Percentiles rank a stretch among this genome's conserved stretches.
phyloP scores from a whole-genome alignment of 2,113 vertebrate species.

The Leptobrachium leishanense region DNA sequence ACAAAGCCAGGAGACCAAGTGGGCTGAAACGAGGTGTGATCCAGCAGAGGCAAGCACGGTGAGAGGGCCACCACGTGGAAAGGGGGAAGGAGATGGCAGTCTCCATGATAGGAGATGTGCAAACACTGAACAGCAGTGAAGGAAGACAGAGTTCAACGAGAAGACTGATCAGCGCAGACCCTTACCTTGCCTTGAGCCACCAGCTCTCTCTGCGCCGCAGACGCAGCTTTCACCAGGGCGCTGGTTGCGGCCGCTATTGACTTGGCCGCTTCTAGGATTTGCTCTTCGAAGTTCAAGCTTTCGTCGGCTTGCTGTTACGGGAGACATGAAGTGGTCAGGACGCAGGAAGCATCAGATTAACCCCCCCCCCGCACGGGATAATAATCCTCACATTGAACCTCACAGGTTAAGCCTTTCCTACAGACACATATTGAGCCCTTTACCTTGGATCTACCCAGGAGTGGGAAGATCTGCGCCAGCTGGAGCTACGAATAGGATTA shows the following conservation, averaged over 20 bases:
- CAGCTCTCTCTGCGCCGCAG: constrained; percentile 91
- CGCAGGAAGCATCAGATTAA: background rate
- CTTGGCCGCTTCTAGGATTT: constrained; percentile 96
- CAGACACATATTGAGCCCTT: too few relatives aligned
- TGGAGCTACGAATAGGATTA: too few relatives aligned
- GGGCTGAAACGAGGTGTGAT: background rate
- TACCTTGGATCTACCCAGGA: too few relatives aligned
- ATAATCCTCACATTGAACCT: too few relatives aligned
- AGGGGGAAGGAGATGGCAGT: background rate
- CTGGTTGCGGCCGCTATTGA: constrained; percentile 96
- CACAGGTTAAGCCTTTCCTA: too few relatives aligned
- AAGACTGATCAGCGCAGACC: background rate
- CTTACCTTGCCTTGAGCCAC: constrained; percentile 95
- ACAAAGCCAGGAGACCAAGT: background rate
- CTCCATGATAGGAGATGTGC: background rate
- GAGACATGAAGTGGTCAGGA: background rate
- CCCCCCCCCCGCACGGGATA: accelerated
- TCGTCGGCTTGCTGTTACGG: constrained; percentile 87
- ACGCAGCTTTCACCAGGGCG: constrained; percentile 94
- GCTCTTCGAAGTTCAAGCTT: constrained; percentile 96
- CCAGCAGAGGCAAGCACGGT: background rate
- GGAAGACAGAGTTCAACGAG: background rate
- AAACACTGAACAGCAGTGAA: background rate
- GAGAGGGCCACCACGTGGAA: background rate
- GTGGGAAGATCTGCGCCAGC: too few relatives aligned